Base-by-base conservation (phyloP, 2,888 invertebrate species). In the Caenorhabditis macrosperma region DNA sequence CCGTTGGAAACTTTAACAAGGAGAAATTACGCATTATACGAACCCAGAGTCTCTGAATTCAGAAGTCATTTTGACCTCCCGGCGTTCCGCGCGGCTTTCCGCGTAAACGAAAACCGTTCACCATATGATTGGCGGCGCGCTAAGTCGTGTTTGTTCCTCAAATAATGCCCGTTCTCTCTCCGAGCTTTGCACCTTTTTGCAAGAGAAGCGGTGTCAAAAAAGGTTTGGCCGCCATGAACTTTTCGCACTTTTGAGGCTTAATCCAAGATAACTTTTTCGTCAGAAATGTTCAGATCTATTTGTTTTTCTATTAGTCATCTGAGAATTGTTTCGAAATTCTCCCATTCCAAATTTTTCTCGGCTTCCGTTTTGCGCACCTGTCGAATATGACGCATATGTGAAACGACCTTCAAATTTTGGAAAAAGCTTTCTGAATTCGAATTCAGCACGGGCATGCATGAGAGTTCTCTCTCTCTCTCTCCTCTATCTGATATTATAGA, bases 131-230 rank as follows among this genome's bases (percentile, higher is more conserved):
- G 60, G 50, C 38, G 55, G 17, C 41, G 44, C 33, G 69, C 50
- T 33, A 69, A 69, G 69, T 61, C 59, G 28, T 64, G 63, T 63
- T 72, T 72, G 72, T 57, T 64, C 72, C 57, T 22, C 63, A 61
- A 71, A 71, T 71, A 61, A 28, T 17, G 44, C 64, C 24, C 38
- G 26, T 63, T 72, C 30, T 54, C 35, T 33, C 54, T 20, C 55
- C 44, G 33, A 33, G 55, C 63, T 75, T 75, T 60, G 46, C 61
- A 38, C 46, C 60, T 52, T 66, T 60, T 41, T 6, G 17, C 12
- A 44, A n/a, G n/a, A 48, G 20, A 17, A 61, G 55, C 48, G 52
- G 72, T 57, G 63, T 46, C 57, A 71, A 61, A 30, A 55, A 67
- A 48, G 71, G 63, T 55, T 63, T n/a, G n/a, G n/a, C n/a, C 26